Percentiles rank a stretch among this genome's conserved stretches.
phyloP scores from a whole-genome alignment of 2,113 vertebrate species.

The Gorsachius goisagi region DNA sequence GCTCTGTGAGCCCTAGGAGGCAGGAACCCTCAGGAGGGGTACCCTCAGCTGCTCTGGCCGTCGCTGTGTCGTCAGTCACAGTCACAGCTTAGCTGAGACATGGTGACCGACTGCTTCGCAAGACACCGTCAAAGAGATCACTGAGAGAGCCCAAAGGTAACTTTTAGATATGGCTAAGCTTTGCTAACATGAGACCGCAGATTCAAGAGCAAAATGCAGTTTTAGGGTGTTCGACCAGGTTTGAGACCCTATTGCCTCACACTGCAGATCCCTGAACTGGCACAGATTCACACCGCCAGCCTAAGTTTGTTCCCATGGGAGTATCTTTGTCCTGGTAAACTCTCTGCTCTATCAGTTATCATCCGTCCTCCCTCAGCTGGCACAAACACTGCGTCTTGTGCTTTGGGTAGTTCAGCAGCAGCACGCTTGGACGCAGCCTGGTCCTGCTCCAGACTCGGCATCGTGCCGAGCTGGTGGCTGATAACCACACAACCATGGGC shows the following conservation, averaged over 20 bases:
- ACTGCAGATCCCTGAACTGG: fast-evolving
- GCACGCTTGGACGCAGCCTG: fast-evolving
- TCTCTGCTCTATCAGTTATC: not conserved
- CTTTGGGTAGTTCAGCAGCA: not conserved
- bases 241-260: not conserved
- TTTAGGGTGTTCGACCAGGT: not conserved
- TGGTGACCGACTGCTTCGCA: not conserved
- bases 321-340: not conserved
- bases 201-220: not conserved
- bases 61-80: not conserved
- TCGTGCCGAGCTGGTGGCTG: fast-evolving
- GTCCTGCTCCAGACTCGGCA: not conserved
- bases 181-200: not conserved
- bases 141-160: not conserved
- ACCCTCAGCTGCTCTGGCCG: not conserved
- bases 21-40: not conserved
- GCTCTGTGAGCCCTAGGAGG: not conserved
- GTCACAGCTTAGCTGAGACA: not conserved
- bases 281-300: not conserved
- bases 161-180: not conserved
- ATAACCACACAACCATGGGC: not conserved
- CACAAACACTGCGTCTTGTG: not conserved
- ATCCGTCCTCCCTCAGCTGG: not conserved
- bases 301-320: not conserved
- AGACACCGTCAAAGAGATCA: not conserved